Evolutionary conservation across 2,113 vertebrate species (phyloP), one percentile per base, ranked within the genome.

Genomic region (Pygoscelis adeliae): DNA sequence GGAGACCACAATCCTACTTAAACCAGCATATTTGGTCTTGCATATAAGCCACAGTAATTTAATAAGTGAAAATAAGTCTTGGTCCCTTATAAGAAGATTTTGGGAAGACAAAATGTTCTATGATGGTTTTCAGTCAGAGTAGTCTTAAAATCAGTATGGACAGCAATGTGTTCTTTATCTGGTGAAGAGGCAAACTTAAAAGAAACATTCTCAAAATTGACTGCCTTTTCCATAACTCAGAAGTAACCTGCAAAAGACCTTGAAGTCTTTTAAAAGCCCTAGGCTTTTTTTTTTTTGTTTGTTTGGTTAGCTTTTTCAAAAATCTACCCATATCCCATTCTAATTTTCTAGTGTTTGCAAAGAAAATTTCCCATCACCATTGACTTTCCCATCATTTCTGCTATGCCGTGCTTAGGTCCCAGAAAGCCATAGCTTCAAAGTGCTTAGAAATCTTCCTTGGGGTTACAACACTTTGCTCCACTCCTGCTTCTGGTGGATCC

Each of bases 291-390:
- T 19, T 53, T 15, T 11, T 18, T 22, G 11, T 11, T 18, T 22
- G 11, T 2, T 38, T 27, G 5, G 9, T 56, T 81, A 13, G 13
- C 5, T 88, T 65, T 63, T 79, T 32, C 11, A n/a, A 70, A 71
- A 72, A 21, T 30, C 26, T 27, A 21, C 6, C 6, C 0, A 0
- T 14, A 34, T 15, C 14, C 27, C 26, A 22, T 63, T 38, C 30
- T 63, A 18, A 46, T 50, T 46, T 83, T 66, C 34, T 3, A 21
- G 11, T 14, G 10, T 38, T 73, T 93, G 5, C 17, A 52, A 69
- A 72, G 53, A 55, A 4, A 79, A 22, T 21, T 92, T 11, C 13
- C 40, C 46, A 18, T 8, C 46, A 69, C 26, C 12, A 34, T 1
- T 10, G 2, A 44, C 52, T 17, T 56, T 29, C n/a, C 38, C 14